Percentiles rank a stretch among this genome's conserved stretches.
Evolutionary conservation across 2,113 vertebrate species (phyloP).

Genomic region (Cyphomyrus discorhynchus): DNA sequence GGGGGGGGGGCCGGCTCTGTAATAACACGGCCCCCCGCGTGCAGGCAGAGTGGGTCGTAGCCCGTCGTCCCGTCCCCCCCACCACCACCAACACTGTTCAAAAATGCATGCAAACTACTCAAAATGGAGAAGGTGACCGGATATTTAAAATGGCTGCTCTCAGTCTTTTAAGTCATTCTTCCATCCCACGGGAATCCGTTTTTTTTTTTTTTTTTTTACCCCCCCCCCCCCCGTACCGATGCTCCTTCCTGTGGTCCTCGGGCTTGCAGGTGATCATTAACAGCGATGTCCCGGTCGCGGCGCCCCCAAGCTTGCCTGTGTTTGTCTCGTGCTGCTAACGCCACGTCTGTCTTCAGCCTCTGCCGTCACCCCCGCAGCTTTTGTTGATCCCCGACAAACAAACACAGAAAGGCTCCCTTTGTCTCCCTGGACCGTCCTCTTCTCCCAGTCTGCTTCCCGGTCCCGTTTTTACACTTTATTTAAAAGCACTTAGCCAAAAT

Average conservation of each 20-base stretch:
- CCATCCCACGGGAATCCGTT: background rate
- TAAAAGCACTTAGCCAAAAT: conserved; percentile 13
- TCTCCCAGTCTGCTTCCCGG: background rate
- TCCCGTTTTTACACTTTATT: conserved; percentile 20
- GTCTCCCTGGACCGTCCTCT: background rate
- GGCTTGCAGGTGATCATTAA: background rate
- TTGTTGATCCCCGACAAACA: conserved; percentile 19
- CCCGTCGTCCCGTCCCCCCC: background rate
- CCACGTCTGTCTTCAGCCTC: background rate
- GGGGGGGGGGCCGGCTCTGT: background rate
- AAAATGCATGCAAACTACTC: background rate
- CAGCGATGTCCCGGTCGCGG: background rate
- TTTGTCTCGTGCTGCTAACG: background rate
- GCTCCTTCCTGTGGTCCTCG: background rate
- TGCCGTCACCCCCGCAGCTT: conserved; percentile 22
- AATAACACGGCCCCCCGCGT: background rate
- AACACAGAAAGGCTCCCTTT: background rate
- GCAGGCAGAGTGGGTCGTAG: background rate
- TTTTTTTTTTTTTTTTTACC: background rate
- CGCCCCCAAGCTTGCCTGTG: background rate
- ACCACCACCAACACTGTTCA: background rate
- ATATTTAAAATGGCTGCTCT: conserved; percentile 1
- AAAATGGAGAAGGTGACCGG: conserved; percentile 12
- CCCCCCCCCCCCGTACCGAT: background rate
- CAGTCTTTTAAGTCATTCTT: background rate